A percentile compares a stretch with the other conserved stretches of the same genome.
These are phyloP conservation scores for Ailurus styani DNA, from an alignment of 2,113 vertebrate genomes.

Conservation along the genomic window DNA sequence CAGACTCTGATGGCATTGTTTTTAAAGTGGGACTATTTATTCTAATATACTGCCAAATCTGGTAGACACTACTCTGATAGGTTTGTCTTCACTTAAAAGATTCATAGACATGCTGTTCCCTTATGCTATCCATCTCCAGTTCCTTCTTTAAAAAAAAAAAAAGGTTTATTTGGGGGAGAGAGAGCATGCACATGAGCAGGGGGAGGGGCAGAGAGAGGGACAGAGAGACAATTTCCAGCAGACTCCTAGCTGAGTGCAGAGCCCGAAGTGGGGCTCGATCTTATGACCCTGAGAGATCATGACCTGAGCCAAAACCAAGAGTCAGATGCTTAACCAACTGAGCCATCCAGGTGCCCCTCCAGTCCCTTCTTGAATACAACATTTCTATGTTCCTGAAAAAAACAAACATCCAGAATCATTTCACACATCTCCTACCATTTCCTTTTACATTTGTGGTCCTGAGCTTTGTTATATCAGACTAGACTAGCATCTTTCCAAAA, in stretches of 20 bases:
- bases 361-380: neutral
- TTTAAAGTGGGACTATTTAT: neutral
- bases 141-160: neutral
- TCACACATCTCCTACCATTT: neutral
- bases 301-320: neutral
- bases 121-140: neutral
- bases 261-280: no score
- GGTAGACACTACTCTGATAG: neutral
- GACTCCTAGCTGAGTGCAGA: neutral
- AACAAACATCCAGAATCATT: neutral
- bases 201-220: neutral
- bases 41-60: neutral
- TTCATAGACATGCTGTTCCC: neutral
- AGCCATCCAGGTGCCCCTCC: neutral
- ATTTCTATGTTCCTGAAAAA: neutral
- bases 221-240: neutral
- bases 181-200: neutral
- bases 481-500: neutral
- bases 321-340: neutral
- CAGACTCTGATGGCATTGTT: neutral
- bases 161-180: neutral
- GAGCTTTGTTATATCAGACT: neutral
- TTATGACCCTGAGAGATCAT: neutral
- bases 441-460: neutral
- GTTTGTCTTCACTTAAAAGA: neutral